Conservation (phyloP, 2,888 invertebrate species). For the Brachynemurus nebulosus region DNA sequence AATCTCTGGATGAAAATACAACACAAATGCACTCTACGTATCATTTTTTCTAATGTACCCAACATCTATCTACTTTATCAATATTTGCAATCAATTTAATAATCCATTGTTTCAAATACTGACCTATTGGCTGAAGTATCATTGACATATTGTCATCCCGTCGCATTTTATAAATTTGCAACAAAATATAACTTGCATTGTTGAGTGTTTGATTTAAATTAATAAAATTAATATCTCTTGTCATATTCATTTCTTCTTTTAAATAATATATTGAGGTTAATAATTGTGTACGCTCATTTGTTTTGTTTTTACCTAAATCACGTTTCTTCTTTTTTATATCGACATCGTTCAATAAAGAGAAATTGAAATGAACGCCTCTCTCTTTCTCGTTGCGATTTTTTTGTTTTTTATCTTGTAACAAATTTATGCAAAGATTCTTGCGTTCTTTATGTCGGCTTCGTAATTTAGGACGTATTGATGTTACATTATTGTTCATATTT, state of each 20-base stretch:
- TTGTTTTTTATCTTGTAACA: not conserved
- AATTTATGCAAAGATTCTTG: not conserved
- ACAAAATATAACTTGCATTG: not conserved
- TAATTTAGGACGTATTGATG: not conserved
- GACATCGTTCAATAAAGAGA: not conserved
- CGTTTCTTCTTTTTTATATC: not conserved
- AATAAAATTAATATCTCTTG: not conserved
- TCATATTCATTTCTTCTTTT: too few species aligned
- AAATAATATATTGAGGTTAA: too few species aligned
- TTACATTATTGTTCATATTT: not conserved
- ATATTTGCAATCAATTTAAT: too few species aligned
- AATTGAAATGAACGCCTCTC: too few species aligned
- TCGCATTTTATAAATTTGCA: constrained; percentile 2
- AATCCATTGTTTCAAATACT: not conserved
- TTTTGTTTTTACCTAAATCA: not conserved
- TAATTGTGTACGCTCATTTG: too few species aligned
- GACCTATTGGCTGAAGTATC: not conserved
- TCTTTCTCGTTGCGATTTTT: not conserved
- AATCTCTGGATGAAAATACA: too few species aligned
- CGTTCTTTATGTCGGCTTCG: not conserved
- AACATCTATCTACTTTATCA: too few species aligned
- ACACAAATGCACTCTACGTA: too few species aligned
- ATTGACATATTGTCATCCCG: constrained; percentile 1
- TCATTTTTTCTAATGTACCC: too few species aligned
- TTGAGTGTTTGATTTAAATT: not conserved